phyloP scores from a whole-genome alignment of 2,888 invertebrate genomes.

The Autographa pulchrina region DNA sequence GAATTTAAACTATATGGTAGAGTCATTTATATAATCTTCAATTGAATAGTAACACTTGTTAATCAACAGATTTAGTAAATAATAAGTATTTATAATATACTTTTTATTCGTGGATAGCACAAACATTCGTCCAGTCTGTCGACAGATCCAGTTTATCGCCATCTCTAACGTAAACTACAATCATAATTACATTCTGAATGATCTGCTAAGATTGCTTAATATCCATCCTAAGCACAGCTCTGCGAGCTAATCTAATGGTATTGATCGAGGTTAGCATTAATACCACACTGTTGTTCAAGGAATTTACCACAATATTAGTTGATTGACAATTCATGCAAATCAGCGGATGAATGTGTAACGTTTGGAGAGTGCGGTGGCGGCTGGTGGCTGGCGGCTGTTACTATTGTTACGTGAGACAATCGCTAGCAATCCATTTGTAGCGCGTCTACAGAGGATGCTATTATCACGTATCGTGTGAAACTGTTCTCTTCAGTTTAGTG shows the following conservation, averaged over 20 bases:
- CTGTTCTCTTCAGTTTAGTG: no score
- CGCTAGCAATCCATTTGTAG: slow-evolving; percentile 11
- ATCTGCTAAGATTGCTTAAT: no score
- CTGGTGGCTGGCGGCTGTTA: neutral
- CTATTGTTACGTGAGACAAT: neutral
- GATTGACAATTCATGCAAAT: slow-evolving; percentile 14
- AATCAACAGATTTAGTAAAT: no score
- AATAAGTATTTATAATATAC: no score
- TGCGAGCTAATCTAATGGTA: neutral
- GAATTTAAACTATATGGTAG: no score
- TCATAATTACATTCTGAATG: no score
- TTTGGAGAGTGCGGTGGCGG: neutral
- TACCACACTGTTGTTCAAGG: neutral
- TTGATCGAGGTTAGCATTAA: neutral
- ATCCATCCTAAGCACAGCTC: neutral
- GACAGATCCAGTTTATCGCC: no score
- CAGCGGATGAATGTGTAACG: slow-evolving; percentile 10
- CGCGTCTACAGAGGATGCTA: neutral
- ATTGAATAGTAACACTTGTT: no score
- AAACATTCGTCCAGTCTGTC: no score
- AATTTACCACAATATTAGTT: neutral
- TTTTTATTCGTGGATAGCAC: no score
- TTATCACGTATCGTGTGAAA: neutral
- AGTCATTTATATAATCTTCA: no score
- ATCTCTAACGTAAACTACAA: no score